Base-by-base conservation (phyloP, 1,140 invertebrate species). In the Lutraria rhynchaena region DNA sequence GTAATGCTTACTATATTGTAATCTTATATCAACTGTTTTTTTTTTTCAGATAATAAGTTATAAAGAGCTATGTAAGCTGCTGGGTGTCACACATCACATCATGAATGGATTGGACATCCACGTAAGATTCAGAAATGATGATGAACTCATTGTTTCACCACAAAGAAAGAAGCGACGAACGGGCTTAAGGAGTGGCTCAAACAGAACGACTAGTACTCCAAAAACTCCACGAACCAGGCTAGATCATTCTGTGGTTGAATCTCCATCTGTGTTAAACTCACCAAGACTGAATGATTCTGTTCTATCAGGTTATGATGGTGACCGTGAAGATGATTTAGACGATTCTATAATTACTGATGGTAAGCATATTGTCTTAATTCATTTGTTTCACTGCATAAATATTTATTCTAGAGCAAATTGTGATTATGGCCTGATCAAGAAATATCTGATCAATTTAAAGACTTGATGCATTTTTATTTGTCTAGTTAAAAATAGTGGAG, bases 131-230 rank as follows among this genome's bases (percentile, higher is more conserved):
- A 85, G 85, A 22, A 89, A 90, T 57, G 82, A 84, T 37, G 87
- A 90, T 58, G 88, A 90, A 61, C 87, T 91, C 0, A 91, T 91
- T 31, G 80, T 89, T 37, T 91, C 90, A 29, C 90, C 90, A 1
- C 87, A 85, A 3, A 71, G 87, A 22, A 87, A 87, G 46, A 87
- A 87, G 61, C 44, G 75, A 22, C 60, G 75, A 0, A 29, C 75
- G 24, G 75, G 75, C 13, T 46, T 77, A 24, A 35, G 75, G 15
- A 77, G 63, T 53, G 44, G 49, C 9, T 53, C 75, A 17, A 29
- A 5, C 29, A 65, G 53, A 31, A 67, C 44, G 7, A 77, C 75
- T 1, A 77, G 75, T 55, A 77, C 75, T 11, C 75, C 75, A 33
- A 77, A 77, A 60, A 73, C 81, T 55, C 49, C 57, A 17, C 46